Evolutionary conservation across 2,113 vertebrate species (phyloP).

Genomic region (Lipophrys pholis): DNA sequence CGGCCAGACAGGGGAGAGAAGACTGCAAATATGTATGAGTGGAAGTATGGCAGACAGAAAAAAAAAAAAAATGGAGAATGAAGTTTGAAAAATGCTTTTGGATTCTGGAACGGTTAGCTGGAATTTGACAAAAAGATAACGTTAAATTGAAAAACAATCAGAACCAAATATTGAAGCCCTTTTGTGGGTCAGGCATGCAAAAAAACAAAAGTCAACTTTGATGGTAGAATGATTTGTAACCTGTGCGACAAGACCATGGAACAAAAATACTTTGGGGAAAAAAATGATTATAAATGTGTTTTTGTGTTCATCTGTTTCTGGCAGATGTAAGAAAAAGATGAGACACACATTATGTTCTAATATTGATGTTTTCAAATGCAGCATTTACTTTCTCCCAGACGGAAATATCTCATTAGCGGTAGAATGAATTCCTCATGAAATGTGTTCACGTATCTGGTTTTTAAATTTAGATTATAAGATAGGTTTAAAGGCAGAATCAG

Average conservation of each 20-base stretch:
- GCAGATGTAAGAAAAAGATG: not conserved
- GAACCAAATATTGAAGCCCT: no score
- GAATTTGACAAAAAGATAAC: constrained; percentile 7
- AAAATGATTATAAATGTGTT: not conserved
- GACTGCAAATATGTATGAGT: not conserved
- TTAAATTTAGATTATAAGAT: not conserved
- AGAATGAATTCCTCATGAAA: not conserved
- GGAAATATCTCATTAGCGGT: not conserved
- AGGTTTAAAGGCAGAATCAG: not conserved
- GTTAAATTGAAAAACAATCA: no score
- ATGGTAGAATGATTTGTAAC: no score
- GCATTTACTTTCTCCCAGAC: not conserved
- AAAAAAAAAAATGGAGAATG: no score
- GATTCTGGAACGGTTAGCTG: constrained; percentile 1
- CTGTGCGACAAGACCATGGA: not conserved
- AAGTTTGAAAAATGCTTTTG: not conserved
- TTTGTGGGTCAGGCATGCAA: no score
- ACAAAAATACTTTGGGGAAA: not conserved
- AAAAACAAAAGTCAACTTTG: no score
- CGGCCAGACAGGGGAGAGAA: not conserved
- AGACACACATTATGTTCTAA: not conserved
- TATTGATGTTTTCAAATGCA: not conserved
- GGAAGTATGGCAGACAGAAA: constrained; percentile 10
- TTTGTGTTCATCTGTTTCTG: not conserved
- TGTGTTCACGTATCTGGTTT: not conserved